Base-by-base conservation (phyloP, 2,113 vertebrate species). In the Dasyprocta punctata region DNA sequence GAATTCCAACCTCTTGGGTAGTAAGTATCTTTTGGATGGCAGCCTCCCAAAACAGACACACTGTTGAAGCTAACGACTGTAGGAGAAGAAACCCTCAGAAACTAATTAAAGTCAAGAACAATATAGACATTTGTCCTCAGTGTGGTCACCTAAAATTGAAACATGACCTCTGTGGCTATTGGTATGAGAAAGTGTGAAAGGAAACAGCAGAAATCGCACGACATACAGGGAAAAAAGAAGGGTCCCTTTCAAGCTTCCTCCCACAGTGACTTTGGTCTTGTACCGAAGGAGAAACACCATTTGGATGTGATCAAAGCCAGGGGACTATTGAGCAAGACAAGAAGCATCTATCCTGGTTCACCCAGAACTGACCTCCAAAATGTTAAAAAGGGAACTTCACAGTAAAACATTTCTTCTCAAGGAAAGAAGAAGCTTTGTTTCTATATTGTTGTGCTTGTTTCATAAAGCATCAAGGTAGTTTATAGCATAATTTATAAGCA, bases 141-240 rank as follows among this genome's bases (percentile, higher is more conserved):
- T 99, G 99, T 97, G 99, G 99, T 89, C 99, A 99, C 97, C 86
- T 99, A 97, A 99, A 99, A 97, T 99, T 99, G 98, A 99, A 99
- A 73, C 99, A 99, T 0, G 47, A 99, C 67, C 98, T 99, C 88
- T 99, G 99, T 98, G 99, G 99, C 92, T 99, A 99, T 93, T 99
- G 99, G 98, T 99, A 99, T 0, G 97, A 98, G 26, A 99, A 99
- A 80, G 99, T 99, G 61, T 92, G 98, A 94, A 98, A 78, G 91
- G 99, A 99, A 98, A 99, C 99, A 0, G 44, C 13, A 13, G 86
- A 97, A 91, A 99, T 99, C 94, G 98, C 99, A 77, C 65, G 94
- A 6, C 98, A 99, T 98, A 99, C 99, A 0, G 0, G 80, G n/a
- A 98, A 97, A 17, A 98, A 98, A 97, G 99, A 99, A 98, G 99